Percentiles rank a stretch among this genome's conserved stretches.
phyloP scores from a whole-genome alignment of 2,113 vertebrate species.

The Pterocles orientalis region DNA sequence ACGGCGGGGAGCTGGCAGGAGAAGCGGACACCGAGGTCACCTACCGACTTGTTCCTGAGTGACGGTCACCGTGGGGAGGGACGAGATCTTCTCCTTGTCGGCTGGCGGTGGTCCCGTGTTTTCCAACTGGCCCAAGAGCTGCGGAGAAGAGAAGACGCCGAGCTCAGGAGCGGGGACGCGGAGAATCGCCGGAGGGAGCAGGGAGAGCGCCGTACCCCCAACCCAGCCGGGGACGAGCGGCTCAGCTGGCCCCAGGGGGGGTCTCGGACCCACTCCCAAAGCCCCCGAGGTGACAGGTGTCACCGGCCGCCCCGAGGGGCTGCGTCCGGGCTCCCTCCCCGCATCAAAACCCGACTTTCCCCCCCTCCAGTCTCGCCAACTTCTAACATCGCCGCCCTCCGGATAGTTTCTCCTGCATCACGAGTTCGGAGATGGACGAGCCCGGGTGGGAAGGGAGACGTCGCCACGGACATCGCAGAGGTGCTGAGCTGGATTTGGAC shows the following conservation, averaged over 20 bases:
- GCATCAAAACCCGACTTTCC: fast-evolving
- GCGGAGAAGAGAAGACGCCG: not conserved
- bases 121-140: constrained; percentile 95
- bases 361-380: fast-evolving
- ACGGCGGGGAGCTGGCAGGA: no score
- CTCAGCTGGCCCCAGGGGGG: not conserved
- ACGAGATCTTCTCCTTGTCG: constrained; percentile 93
- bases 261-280: not conserved
- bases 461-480: fast-evolving
- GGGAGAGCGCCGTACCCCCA: not conserved
- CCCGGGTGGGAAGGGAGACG: not conserved
- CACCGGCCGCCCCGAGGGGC: no score
- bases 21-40: not conserved
- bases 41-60: constrained; percentile 96
- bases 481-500: not conserved
- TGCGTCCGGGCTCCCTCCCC: no score
- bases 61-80: constrained; percentile 90
- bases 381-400: not conserved
- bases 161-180: not conserved
- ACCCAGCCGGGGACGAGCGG: not conserved
- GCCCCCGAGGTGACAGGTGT: not conserved
- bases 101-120: constrained; percentile 96
- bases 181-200: no score
- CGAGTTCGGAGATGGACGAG: not conserved
- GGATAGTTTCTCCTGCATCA: not conserved